Evolutionary conservation across 2,888 invertebrate genomes (phyloP).

Genomic region (Eumacrocentrus americanus): DNA sequence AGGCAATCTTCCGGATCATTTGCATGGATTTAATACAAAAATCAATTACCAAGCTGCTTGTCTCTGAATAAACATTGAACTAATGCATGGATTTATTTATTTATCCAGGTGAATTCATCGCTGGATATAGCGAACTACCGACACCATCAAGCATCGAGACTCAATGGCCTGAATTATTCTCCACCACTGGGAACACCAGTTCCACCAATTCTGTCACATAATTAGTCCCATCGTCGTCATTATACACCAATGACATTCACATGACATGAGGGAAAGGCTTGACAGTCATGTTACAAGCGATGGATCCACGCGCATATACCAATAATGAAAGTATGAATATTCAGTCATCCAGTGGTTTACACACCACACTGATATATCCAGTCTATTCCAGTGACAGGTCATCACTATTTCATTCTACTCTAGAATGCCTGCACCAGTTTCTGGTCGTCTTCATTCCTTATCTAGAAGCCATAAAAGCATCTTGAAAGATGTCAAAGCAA

Average conservation of each 20-base stretch:
- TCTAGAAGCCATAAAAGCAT: too few relatives aligned
- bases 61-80: not conserved
- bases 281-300: constrained; percentile 32
- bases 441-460: too few relatives aligned
- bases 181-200: not conserved
- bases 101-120: too few relatives aligned
- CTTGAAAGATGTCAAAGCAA: too few relatives aligned
- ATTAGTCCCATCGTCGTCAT: constrained; percentile 37
- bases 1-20: constrained; percentile 11
- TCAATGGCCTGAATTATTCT: not conserved
- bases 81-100: too few relatives aligned
- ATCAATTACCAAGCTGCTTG: constrained; percentile 20
- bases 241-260: constrained; percentile 10
- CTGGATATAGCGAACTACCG: too few relatives aligned
- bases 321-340: constrained; percentile 52
- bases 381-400: too few relatives aligned
- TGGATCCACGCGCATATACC: constrained; percentile 36
- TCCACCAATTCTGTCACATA: constrained; percentile 18
- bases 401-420: too few relatives aligned
- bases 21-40: constrained; percentile 11
- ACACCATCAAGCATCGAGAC: too few relatives aligned
- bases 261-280: constrained; percentile 10
- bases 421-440: too few relatives aligned
- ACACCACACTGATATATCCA: too few relatives aligned
- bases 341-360: constrained; percentile 37